Evolutionary conservation across 92 coral and sea anemone genomes (phyloP).

Genomic region (Blastomussa wellsi): DNA sequence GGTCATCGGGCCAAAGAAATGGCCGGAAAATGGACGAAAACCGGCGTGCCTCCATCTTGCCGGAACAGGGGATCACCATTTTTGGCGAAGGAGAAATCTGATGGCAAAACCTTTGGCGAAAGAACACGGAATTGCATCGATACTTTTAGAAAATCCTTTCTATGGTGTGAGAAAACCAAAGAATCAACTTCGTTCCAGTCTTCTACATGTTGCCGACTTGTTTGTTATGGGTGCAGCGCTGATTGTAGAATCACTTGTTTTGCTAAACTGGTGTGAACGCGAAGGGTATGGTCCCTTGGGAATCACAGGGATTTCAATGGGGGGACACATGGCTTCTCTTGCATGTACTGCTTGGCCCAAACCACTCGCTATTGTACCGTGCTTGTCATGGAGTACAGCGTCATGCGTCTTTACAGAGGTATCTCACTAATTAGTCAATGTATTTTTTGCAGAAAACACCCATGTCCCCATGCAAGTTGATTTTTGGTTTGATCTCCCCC

Average conservation of each 20-base stretch:
- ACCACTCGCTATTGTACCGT: slow-evolving; percentile 92
- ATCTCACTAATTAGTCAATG: background rate
- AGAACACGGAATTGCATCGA: slow-evolving; percentile 82
- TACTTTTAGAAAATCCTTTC: slow-evolving; percentile 88
- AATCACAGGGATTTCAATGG: slow-evolving; percentile 94
- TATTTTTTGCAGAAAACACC: no score
- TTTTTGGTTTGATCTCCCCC: no score
- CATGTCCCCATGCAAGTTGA: no score
- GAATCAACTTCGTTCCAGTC: slow-evolving; percentile 86
- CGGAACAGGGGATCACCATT: slow-evolving; percentile 96
- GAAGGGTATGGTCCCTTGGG: slow-evolving; percentile 92
- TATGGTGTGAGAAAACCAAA: slow-evolving; percentile 92
- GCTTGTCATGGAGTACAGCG: slow-evolving; percentile 97
- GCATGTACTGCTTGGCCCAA: slow-evolving; percentile 96
- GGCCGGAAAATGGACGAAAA: slow-evolving; percentile 65
- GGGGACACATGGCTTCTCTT: slow-evolving; percentile 98
- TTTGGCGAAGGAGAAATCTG: slow-evolving; percentile 93
- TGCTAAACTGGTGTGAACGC: slow-evolving; percentile 85
- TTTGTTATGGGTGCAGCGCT: slow-evolving; percentile 95
- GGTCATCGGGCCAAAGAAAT: slow-evolving; percentile 75
- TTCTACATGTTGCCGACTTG: slow-evolving; percentile 84
- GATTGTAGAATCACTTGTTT: slow-evolving; percentile 82
- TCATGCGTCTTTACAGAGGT: slow-evolving; percentile 95
- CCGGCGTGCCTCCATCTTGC: slow-evolving; percentile 91
- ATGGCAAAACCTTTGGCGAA: slow-evolving; percentile 92